Evolutionary conservation across 1,140 invertebrate genomes (phyloP).

Genomic region (Halesus radiatus): DNA sequence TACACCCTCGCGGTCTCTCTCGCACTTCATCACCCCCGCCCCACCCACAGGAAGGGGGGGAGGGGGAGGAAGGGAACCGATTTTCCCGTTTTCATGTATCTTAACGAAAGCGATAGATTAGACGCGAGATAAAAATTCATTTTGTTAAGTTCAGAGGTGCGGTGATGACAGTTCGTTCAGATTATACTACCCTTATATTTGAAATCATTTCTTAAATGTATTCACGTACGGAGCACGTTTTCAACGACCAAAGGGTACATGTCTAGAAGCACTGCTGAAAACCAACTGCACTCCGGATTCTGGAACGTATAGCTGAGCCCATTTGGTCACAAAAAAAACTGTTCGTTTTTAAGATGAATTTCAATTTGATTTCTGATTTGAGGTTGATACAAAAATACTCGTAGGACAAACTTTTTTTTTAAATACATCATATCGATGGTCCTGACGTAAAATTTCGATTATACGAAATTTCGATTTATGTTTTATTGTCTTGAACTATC

Average conservation of each 20-base stretch:
- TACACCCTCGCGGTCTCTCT: conserved; percentile 24
- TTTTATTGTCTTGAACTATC: too few relatives aligned
- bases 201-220: background rate
- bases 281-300: too few relatives aligned
- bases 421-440: too few relatives aligned
- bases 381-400: background rate
- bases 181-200: conserved; percentile 8
- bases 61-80: conserved; percentile 5
- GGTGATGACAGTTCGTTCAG: conserved; percentile 22
- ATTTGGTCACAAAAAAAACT: too few relatives aligned
- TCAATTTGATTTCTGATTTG: background rate
- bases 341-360: too few relatives aligned
- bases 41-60: background rate
- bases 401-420: too few relatives aligned
- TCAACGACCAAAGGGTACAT: background rate
- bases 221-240: background rate
- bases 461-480: too few relatives aligned
- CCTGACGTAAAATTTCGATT: too few relatives aligned
- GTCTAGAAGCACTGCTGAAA: too few relatives aligned
- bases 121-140: conserved; percentile 55
- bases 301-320: too few relatives aligned
- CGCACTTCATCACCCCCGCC: conserved; percentile 20
- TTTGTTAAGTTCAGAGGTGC: conserved; percentile 54
- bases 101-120: conserved; percentile 55
- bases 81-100: conserved; percentile 48